Evolutionary conservation across 1,140 invertebrate species (phyloP).

Genomic region (Drosophila ambigua): DNA sequence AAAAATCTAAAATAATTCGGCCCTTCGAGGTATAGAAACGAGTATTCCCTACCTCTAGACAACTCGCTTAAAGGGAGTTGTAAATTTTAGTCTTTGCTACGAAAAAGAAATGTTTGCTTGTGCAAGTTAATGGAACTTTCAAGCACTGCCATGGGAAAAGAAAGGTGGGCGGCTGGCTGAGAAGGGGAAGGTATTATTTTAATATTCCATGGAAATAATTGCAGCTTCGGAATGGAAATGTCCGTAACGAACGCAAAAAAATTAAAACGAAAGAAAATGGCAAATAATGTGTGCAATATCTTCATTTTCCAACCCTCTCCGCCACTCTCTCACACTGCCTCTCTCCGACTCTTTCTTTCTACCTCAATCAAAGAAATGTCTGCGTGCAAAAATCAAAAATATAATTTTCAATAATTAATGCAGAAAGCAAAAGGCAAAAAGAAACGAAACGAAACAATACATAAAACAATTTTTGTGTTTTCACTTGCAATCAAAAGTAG

Average conservation of each 20-base stretch:
- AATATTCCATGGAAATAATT: constrained; percentile 46
- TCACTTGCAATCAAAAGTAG: too few species aligned
- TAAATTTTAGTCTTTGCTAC: not conserved
- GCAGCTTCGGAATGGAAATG: constrained; percentile 23
- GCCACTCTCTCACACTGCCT: too few species aligned
- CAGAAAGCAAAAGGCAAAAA: constrained; percentile 16
- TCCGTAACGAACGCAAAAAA: constrained; percentile 23
- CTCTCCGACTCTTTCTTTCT: not conserved
- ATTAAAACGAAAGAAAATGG: constrained; percentile 37
- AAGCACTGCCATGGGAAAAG: constrained; percentile 6
- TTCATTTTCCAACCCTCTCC: not conserved
- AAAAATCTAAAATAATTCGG: not conserved
- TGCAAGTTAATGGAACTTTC: constrained; percentile 40
- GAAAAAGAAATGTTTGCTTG: constrained; percentile 1
- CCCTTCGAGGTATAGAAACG: too few species aligned
- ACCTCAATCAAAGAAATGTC: constrained; percentile 14
- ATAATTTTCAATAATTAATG: constrained; percentile 68
- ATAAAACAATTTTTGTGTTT: constrained; percentile 42
- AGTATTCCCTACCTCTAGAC: too few species aligned
- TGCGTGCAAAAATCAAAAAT: constrained; percentile 53
- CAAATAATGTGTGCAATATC: constrained; percentile 35
- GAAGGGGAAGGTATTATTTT: constrained; percentile 29
- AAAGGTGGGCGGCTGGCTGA: not conserved
- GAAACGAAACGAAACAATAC: constrained; percentile 11
- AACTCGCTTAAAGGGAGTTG: not conserved